Conservation (phyloP, 1,140 invertebrate species). For the Drosophila ananassae region DNA sequence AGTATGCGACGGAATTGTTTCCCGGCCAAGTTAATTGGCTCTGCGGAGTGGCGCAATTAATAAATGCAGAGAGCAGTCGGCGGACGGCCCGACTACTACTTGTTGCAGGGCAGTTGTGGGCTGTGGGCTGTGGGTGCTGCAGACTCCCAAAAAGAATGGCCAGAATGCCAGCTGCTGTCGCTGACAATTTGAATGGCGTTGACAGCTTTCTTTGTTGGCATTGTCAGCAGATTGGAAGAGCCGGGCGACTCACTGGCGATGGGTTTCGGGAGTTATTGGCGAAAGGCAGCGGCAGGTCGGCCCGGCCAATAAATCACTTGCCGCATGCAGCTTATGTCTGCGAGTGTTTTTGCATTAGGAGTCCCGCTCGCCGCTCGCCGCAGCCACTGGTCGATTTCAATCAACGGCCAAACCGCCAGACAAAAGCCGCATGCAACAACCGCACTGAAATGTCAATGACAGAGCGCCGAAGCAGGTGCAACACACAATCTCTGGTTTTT, state of each 20-base stretch:
- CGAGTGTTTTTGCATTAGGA: constrained; percentile 19
- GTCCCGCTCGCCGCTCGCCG: constrained; percentile 15
- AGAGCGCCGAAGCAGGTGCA: constrained; percentile 3
- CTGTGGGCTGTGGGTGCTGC: too few relatives aligned
- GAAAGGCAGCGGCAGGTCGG: too few relatives aligned
- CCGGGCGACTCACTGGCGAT: too few relatives aligned
- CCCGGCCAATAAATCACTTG: neutral
- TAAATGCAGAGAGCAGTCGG: constrained; percentile 18
- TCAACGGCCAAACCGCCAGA: constrained; percentile 43
- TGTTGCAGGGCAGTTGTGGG: neutral
- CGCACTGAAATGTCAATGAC: constrained; percentile 44
- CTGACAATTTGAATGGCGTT: constrained; percentile 34
- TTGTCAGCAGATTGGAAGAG: constrained; percentile 47
- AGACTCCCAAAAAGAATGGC: neutral
- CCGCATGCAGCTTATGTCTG: neutral
- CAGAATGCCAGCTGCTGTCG: constrained; percentile 8
- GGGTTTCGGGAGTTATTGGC: too few relatives aligned
- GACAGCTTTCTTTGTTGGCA: constrained; percentile 36
- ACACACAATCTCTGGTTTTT: neutral
- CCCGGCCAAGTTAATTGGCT: constrained; percentile 32
- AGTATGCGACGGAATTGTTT: constrained; percentile 22
- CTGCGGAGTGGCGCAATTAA: constrained; percentile 25
- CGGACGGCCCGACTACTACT: neutral
- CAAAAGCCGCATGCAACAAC: constrained; percentile 28
- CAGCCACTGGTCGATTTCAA: constrained; percentile 48